Conservation (phyloP, 2,113 vertebrate species). For the Cololabis saira region DNA sequence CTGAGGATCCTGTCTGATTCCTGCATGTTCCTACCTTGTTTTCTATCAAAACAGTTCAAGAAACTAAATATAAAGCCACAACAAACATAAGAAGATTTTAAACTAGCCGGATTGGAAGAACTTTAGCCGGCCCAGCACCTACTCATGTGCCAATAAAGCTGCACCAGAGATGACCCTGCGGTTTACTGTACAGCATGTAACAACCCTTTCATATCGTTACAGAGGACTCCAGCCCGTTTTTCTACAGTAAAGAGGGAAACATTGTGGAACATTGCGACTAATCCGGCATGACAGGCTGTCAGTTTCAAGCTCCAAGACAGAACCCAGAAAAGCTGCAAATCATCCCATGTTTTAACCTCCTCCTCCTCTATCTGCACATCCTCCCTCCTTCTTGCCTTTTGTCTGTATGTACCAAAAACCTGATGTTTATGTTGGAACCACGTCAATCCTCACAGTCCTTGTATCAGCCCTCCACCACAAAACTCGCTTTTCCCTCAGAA, state of each 20-base stretch:
- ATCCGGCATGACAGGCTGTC: slow-evolving; percentile 75
- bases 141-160: slow-evolving; percentile 40
- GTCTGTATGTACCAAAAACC: slow-evolving; percentile 53
- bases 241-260: slow-evolving; percentile 68
- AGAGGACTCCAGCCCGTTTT: slow-evolving; percentile 46
- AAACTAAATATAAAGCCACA: neutral
- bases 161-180: slow-evolving; percentile 36
- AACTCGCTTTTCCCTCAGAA: slow-evolving; percentile 38
- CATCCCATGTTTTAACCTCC: slow-evolving; percentile 59
- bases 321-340: slow-evolving; percentile 72
- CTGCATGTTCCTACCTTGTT: neutral
- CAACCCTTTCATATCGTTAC: slow-evolving; percentile 41
- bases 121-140: slow-evolving; percentile 25
- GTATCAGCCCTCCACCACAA: slow-evolving; percentile 43
- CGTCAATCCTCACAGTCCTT: slow-evolving; percentile 57
- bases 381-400: slow-evolving; percentile 20
- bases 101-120: slow-evolving; percentile 23
- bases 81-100: slow-evolving; percentile 16
- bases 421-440: slow-evolving; percentile 68
- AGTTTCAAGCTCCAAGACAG: slow-evolving; percentile 68
- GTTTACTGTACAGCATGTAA: slow-evolving; percentile 28
- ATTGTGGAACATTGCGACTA: slow-evolving; percentile 65
- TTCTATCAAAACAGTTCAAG: neutral
- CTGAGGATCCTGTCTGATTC: neutral
- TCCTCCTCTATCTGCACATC: slow-evolving; percentile 24